Conservation (phyloP, 2,113 vertebrate genomes). For the Sorex araneus region DNA sequence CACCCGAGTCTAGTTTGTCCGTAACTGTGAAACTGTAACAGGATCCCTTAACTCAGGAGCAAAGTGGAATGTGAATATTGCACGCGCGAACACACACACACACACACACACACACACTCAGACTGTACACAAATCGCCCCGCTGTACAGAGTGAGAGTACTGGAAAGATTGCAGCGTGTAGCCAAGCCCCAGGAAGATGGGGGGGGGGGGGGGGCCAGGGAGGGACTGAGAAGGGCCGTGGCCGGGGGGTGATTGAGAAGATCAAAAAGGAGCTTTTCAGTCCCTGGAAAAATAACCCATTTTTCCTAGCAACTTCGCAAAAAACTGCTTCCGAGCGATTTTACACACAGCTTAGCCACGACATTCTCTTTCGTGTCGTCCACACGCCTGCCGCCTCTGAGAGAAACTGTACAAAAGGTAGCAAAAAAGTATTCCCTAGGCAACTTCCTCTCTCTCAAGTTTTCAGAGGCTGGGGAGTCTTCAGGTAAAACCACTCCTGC, state of each 20-base stretch:
- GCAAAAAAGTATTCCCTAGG: slow-evolving; percentile 73
- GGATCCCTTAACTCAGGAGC: background rate
- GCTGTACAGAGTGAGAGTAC: background rate
- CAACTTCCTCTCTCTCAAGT: slow-evolving; percentile 66
- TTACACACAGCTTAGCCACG: background rate
- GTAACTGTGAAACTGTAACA: slow-evolving; percentile 17
- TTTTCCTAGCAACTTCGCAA: slow-evolving; percentile 28
- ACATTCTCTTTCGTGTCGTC: slow-evolving; percentile 35
- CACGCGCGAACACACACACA: background rate
- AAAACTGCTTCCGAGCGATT: slow-evolving; percentile 64
- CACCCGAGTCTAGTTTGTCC: background rate
- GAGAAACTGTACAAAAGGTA: slow-evolving; percentile 70
- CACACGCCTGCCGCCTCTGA: background rate
- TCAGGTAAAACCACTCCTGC: slow-evolving; percentile 80
- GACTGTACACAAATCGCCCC: background rate
- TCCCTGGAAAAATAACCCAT: slow-evolving; percentile 15
- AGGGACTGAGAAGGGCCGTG: too few relatives aligned
- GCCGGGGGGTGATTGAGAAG: background rate
- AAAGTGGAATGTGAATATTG: background rate
- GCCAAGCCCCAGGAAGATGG: background rate
- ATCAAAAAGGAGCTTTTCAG: slow-evolving; percentile 15
- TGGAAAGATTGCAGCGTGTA: background rate
- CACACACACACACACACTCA: background rate
- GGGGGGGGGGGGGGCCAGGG: accelerated
- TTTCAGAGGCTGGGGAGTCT: slow-evolving; percentile 81